Base-by-base conservation (phyloP, 1,140 invertebrate species). In the Trichogramma pretiosum region DNA sequence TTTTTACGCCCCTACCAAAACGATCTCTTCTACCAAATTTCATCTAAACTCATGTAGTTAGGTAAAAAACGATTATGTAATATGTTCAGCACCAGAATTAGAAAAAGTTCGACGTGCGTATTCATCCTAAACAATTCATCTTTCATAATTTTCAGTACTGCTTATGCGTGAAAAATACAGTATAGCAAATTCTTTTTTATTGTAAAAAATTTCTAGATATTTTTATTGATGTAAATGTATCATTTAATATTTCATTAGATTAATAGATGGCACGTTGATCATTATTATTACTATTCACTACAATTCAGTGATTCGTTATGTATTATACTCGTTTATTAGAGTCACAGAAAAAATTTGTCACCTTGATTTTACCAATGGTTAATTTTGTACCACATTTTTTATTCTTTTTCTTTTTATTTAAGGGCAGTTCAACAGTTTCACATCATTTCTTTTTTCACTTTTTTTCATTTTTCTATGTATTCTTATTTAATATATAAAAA, bases 231-330 rank as follows among this genome's bases (percentile, higher is more conserved):
- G n/a, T n/a, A n/a, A n/a, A n/a, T n/a, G n/a, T 52, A 50, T 40
- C 46, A 50, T 46, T 55, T 56, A 55, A 36, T 59, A n/a, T n/a
- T n/a, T n/a, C n/a, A n/a, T n/a, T n/a, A n/a, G n/a, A 53, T 44
- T 51, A 59, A 62, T 57, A 60, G 50, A 62, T 62, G 60, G 60
- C 60, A 62, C 60, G 54, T 62, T 39, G 35, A 50, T 46, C 39
- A 39, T 53, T 5, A 28, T 5, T 37, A 37, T 24, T 43, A 21
- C 10, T 44, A 16, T 23, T 36, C n/a, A 37, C 28, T 46, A 36
- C 28, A 24, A 37, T 36, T 36, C 26, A 9, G 17, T 19, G 37
- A 38, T 40, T 40, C 24, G 24, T 40, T 33, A 30, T 33, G 34
- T 35, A 26, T 45, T 36, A 45, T 45, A 36, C 19, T 32, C 39